Evolutionary conservation across 2,113 vertebrate genomes (phyloP).

Genomic region (Damaliscus lunatus): DNA sequence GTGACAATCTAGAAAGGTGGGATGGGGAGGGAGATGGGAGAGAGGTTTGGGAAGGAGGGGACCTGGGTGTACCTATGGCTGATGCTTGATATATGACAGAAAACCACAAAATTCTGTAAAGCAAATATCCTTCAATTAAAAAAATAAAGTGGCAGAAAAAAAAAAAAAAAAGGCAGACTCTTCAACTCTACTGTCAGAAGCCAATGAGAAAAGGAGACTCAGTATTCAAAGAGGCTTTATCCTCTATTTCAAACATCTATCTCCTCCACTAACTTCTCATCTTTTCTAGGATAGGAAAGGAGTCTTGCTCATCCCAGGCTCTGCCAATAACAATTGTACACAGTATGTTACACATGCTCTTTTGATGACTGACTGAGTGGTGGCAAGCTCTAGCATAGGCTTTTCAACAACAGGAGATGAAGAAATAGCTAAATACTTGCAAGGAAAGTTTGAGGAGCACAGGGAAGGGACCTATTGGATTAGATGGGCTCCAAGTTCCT

Average conservation of each 20-base stretch:
- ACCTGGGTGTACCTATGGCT: not conserved
- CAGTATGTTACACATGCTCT: not conserved
- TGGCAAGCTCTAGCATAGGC: not conserved
- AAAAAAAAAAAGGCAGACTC: not conserved
- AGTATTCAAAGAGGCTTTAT: not conserved
- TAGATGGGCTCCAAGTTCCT: not conserved
- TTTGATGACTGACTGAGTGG: not conserved
- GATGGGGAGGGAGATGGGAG: not conserved
- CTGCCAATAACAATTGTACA: not conserved
- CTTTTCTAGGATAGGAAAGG: not conserved
- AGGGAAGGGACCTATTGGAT: not conserved
- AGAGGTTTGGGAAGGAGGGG: not conserved
- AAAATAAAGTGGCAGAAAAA: not conserved
- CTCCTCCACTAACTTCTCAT: not conserved
- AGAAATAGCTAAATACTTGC: not conserved
- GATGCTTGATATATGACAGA: not conserved
- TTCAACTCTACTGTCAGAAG: not conserved
- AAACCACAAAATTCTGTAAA: not conserved
- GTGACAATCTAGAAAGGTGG: not conserved
- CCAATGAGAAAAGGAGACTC: not conserved
- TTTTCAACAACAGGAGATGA: not conserved
- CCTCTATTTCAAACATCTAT: not conserved
- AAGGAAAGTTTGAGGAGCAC: not conserved
- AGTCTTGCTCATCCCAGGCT: not conserved
- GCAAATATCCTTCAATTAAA: not conserved